Conservation (phyloP, 2,113 vertebrate species). For the Agelaius phoeniceus region DNA sequence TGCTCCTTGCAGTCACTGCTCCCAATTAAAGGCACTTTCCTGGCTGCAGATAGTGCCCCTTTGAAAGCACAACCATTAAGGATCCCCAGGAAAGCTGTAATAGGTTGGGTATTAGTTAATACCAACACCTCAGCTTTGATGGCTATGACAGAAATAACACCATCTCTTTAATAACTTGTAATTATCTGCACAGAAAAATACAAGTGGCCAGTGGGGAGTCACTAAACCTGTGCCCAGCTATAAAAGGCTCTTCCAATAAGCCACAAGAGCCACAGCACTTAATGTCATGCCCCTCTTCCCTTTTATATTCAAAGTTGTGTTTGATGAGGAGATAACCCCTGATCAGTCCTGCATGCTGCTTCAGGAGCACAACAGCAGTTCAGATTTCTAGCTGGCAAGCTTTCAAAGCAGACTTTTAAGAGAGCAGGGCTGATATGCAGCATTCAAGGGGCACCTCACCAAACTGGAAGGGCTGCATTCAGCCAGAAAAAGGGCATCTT, state of each 20-base stretch:
- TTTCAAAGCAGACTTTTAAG: neutral
- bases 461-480: neutral
- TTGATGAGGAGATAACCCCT: neutral
- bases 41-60: neutral
- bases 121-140: neutral
- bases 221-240: neutral
- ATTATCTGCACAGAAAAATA: neutral
- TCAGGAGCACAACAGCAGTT: neutral
- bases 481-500: neutral
- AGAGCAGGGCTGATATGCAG: neutral
- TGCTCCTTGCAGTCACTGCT: neutral
- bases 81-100: neutral
- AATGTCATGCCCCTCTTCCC: neutral
- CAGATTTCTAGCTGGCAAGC: neutral
- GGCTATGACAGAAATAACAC: neutral
- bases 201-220: neutral
- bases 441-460: neutral
- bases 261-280: neutral
- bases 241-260: neutral
- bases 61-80: neutral
- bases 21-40: neutral
- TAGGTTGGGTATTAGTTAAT: neutral
- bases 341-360: fast-evolving
- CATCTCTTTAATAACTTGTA: neutral
- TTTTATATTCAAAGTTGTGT: neutral